phyloP scores from a whole-genome alignment of 23 tunicate species.

The Halocynthia roretzi region DNA sequence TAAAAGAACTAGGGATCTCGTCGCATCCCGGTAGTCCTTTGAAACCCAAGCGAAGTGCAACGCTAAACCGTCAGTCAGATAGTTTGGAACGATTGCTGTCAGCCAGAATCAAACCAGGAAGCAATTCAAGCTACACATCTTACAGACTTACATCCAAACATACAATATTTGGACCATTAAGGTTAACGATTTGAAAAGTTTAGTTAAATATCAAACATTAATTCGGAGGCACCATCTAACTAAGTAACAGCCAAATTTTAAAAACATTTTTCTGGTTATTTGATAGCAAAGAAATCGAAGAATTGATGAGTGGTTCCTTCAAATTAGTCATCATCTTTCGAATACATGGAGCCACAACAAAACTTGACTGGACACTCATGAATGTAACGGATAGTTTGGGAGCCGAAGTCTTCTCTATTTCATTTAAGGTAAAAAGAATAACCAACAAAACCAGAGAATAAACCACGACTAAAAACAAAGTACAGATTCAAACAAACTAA shows the following conservation, averaged over 20 bases:
- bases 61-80: background rate
- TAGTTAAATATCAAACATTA: background rate
- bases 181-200: background rate
- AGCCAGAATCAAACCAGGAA: conserved; percentile 6
- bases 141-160: conserved; percentile 1
- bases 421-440: conserved; percentile 43
- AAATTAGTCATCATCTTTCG: conserved; percentile 33
- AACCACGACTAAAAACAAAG: no score
- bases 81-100: background rate
- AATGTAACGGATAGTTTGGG: conserved; percentile 28
- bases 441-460: background rate
- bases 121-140: background rate
- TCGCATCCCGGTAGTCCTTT: background rate
- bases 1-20: background rate
- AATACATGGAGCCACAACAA: conserved; percentile 48
- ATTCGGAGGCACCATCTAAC: background rate
- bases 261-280: no score
- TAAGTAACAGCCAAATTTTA: background rate
- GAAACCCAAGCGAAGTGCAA: conserved; percentile 5
- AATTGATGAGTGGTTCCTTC: background rate
- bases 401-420: conserved; percentile 31
- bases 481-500: no score
- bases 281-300: no score
- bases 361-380: conserved; percentile 53
- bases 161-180: background rate